These are phyloP conservation scores for Oryctolagus cuniculus DNA, from an alignment of 2,113 vertebrate species.

Conservation along the genomic window DNA sequence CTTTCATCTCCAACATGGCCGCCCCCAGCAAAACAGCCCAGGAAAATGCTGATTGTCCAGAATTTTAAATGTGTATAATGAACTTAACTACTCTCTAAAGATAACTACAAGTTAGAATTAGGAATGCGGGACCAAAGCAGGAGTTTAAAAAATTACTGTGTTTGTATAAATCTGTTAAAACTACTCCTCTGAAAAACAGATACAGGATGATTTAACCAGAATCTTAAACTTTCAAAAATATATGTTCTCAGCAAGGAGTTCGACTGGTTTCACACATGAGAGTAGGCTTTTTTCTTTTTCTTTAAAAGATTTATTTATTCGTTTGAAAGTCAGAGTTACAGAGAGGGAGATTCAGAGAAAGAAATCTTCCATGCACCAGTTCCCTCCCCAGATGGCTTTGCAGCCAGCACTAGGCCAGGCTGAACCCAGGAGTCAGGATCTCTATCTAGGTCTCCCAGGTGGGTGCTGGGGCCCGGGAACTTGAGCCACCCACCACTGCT, in stretches of 20 bases:
- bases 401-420: too few species aligned
- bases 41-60: constrained; percentile 6
- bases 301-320: too few species aligned
- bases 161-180: constrained; percentile 49
- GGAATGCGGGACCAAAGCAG: background rate
- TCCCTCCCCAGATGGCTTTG: too few species aligned
- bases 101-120: constrained; percentile 28
- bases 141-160: constrained; percentile 27
- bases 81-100: background rate
- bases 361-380: too few species aligned
- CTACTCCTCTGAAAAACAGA: constrained; percentile 48
- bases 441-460: too few species aligned
- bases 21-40: background rate
- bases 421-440: too few species aligned
- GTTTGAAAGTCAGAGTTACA: too few species aligned
- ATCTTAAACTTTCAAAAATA: constrained; percentile 39
- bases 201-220: constrained; percentile 6
- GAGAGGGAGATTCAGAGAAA: too few species aligned
- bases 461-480: too few species aligned
- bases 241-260: background rate
- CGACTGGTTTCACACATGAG: background rate
- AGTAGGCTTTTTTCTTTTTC: too few species aligned
- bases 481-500: too few species aligned
- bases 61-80: constrained; percentile 55
- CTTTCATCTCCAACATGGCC: constrained; percentile 46